Conservation (phyloP, 2,113 vertebrate species). For the Grus americana region DNA sequence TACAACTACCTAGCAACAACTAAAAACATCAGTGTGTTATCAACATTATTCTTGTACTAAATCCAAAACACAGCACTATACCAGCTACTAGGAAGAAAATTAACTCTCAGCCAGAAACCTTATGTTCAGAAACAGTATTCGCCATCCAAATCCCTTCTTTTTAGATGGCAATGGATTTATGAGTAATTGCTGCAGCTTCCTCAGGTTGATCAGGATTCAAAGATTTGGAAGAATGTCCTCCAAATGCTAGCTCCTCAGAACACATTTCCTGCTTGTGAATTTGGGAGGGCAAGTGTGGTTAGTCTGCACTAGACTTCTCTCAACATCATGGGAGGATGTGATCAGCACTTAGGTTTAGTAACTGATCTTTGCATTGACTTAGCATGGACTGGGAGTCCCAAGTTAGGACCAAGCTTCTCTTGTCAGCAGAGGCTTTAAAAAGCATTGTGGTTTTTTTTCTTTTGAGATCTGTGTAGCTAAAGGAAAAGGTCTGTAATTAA, state of each 20-base stretch:
- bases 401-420: not conserved
- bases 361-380: not conserved
- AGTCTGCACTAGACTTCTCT: not conserved
- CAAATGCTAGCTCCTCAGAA: not conserved
- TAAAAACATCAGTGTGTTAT: no score
- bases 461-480: not conserved
- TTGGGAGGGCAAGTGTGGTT: not conserved
- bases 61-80: not conserved
- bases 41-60: no score
- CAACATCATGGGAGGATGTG: not conserved
- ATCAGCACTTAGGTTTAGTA: not conserved
- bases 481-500: not conserved
- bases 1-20: no score
- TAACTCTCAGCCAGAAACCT: not conserved
- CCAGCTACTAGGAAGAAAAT: no score
- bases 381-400: not conserved
- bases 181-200: not conserved
- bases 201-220: not conserved
- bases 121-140: not conserved
- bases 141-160: not conserved
- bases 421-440: not conserved
- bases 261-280: not conserved
- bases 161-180: not conserved
- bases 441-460: not conserved
- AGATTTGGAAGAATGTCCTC: not conserved